Conservation (phyloP, 2,113 vertebrate genomes). For the Corvus hawaiiensis region DNA sequence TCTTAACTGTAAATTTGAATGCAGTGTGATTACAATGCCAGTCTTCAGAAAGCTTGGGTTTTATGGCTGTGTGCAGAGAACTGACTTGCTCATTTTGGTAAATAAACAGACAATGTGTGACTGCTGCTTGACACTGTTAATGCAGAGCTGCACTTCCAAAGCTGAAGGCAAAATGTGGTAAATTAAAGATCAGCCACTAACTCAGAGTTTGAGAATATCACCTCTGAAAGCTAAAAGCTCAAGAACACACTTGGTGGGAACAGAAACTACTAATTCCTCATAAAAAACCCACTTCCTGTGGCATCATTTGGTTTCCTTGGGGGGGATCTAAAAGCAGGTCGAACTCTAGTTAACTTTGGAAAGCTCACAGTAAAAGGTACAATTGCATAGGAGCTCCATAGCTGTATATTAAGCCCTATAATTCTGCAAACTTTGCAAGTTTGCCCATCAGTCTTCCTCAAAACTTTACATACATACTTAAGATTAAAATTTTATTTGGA, state of each 20-base stretch:
- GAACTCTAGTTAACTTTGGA: slow-evolving; percentile 1
- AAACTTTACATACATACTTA: slow-evolving; percentile 41
- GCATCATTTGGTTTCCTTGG: background rate
- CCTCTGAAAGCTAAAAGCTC: background rate
- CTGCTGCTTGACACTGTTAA: background rate
- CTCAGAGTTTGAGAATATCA: background rate
- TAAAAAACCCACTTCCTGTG: background rate
- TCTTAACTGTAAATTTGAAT: background rate
- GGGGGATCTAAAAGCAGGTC: background rate
- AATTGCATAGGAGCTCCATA: background rate
- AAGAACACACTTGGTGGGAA: background rate
- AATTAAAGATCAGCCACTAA: background rate
- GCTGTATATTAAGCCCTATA: background rate
- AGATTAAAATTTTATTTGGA: slow-evolving; percentile 59
- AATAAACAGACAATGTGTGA: background rate
- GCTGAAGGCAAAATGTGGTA: background rate
- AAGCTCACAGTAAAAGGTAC: background rate
- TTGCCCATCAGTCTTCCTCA: slow-evolving; percentile 15
- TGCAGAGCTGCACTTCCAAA: background rate
- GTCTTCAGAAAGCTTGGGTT: background rate
- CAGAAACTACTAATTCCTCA: slow-evolving; percentile 49
- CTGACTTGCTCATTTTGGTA: background rate
- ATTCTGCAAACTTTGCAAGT: slow-evolving; percentile 42
- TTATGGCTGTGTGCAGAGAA: background rate
- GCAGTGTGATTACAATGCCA: background rate